phyloP scores from a whole-genome alignment of 2,888 invertebrate genomes.

The Ennomos fuscantarius region DNA sequence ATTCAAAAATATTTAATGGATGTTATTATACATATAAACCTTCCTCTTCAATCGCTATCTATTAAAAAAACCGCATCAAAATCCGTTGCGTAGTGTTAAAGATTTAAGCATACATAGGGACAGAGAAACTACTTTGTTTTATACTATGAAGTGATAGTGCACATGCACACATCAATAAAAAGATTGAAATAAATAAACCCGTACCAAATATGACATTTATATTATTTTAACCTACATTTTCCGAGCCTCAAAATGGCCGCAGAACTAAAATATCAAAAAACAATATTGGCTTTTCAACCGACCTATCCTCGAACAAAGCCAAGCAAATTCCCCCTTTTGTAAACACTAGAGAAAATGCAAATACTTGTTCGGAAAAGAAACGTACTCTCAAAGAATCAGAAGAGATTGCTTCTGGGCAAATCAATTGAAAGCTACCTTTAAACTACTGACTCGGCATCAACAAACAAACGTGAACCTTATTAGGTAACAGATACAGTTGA shows the following conservation, averaged over 20 bases:
- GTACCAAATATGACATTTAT: not conserved
- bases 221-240: constrained; percentile 16
- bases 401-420: constrained; percentile 67
- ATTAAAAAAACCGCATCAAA: too few species aligned
- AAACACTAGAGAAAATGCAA: constrained; percentile 69
- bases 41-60: too few species aligned
- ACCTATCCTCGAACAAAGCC: constrained; percentile 61
- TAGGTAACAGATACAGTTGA: constrained; percentile 22
- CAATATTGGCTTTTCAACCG: constrained; percentile 53
- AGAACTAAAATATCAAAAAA: constrained; percentile 39
- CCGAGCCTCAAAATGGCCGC: constrained; percentile 20
- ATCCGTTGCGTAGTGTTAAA: too few species aligned
- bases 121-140: too few species aligned
- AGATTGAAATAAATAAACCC: not conserved
- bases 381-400: constrained; percentile 65
- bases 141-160: too few species aligned
- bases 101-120: too few species aligned
- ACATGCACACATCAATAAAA: too few species aligned
- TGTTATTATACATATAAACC: too few species aligned
- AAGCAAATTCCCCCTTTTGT: constrained; percentile 68
- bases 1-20: too few species aligned
- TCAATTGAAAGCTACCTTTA: constrained; percentile 60
- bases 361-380: constrained; percentile 60
- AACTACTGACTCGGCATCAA: constrained; percentile 33
- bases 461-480: constrained; percentile 21